Base-by-base conservation (phyloP, 2,888 invertebrate species). In the Synanthedon formicaeformis region DNA sequence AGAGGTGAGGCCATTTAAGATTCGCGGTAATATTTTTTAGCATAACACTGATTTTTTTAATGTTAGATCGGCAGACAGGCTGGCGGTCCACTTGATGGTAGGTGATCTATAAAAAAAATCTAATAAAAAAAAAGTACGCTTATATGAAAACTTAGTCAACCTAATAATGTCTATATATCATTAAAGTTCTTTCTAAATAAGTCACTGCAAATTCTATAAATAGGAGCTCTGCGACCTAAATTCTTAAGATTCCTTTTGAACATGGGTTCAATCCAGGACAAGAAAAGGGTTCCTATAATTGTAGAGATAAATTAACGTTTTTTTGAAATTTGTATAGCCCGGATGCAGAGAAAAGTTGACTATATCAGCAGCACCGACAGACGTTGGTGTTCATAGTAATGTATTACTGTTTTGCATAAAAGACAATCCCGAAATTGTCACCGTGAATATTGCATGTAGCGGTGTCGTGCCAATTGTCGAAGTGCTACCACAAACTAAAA, bases 391-490 rank as follows among this genome's bases (percentile, higher is more conserved):
- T 5, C 78, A 81, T 52, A 70, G 57, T 11, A 73, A 66, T 54
- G 63, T 73, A 10, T 61, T 87, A 12, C 53, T 86, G 45, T 79
- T 86, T 56, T 81, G 85, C 60, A 68, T 90, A 2, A 88, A 88
- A 64, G 86, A 91, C 62, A 92, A 92, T 67, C 91, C 91, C 0
- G 82, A 86, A 60, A 81, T 90, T 41, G 79, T 90, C 41, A 65
- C 70, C 4, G 80, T 91, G 10, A 74, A 84, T 58, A 66, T 92
- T 5, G 69, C 75, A 11, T 88, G 89, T 58, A 81, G 73, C 48
- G 90, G 91, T 16, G 81, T 88, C 5, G 75, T 85, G 50, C 78
- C 91, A 45, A 73, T 79, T 14, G 79, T 91, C 48, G 84, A 84
- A 64, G 81, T 86, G 65, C 62, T 87, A 34, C 87, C 87, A 1